These are phyloP conservation scores for Octodonta nipae DNA, from an alignment of 2,888 invertebrate genomes.

Conservation along the genomic window DNA sequence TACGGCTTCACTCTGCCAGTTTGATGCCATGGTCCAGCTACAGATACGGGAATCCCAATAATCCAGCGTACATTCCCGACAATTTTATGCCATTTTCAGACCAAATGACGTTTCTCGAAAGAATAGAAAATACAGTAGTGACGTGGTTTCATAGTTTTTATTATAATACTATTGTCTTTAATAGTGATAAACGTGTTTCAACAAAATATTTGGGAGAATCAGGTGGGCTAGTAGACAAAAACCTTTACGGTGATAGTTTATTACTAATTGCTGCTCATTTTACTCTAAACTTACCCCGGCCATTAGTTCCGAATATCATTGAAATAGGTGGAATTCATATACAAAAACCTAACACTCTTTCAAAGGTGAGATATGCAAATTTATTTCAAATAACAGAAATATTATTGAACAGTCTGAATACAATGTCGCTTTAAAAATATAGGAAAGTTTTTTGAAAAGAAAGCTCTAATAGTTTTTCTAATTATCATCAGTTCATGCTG, in stretches of 20 bases:
- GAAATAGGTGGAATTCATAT: conserved; percentile 44
- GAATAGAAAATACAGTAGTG: conserved; percentile 34
- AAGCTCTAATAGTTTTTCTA: no score
- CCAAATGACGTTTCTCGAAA: conserved; percentile 27
- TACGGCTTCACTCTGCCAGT: conserved; percentile 36
- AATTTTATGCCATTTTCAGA: conserved; percentile 32
- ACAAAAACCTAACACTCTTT: conserved; percentile 21
- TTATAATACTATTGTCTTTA: conserved; percentile 15
- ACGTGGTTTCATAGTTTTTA: conserved; percentile 14
- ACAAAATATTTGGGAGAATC: conserved; percentile 24
- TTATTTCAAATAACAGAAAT: no score
- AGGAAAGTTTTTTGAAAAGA: no score
- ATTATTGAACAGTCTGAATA: no score
- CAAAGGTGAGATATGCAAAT: conserved; percentile 22
- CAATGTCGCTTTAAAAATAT: no score
- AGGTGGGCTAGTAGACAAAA: conserved; percentile 27
- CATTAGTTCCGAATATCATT: conserved; percentile 37
- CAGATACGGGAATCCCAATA: conserved; percentile 38
- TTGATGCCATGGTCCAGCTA: conserved; percentile 35
- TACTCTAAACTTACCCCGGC: conserved; percentile 33
- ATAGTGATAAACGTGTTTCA: conserved; percentile 18
- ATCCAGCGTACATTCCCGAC: conserved; percentile 38
- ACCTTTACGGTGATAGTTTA: conserved; percentile 36
- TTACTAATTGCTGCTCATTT: conserved; percentile 38
- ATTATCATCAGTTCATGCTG: no score